Evolutionary conservation across 1,140 invertebrate species (phyloP).

Genomic region (Amyelois transitella): DNA sequence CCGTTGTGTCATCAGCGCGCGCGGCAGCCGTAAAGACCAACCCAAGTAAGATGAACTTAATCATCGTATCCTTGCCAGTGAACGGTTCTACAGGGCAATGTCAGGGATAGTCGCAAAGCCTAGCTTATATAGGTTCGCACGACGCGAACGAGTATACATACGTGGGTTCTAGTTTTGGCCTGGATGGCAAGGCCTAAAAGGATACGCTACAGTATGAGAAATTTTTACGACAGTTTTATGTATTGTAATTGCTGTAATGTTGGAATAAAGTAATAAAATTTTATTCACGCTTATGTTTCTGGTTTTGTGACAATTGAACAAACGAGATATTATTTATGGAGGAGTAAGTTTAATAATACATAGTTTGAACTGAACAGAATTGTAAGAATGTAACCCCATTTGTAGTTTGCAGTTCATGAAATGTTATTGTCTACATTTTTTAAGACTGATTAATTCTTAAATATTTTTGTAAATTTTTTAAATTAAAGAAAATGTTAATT

Average conservation of each 20-base stretch:
- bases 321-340: no score
- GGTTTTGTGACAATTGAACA: no score
- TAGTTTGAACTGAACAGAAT: no score
- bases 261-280: neutral
- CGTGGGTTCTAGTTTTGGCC: conserved; percentile 54
- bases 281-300: neutral
- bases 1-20: conserved; percentile 18
- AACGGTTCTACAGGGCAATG: conserved; percentile 46
- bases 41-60: conserved; percentile 31
- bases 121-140: conserved; percentile 63
- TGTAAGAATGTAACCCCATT: no score
- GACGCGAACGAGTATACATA: conserved; percentile 49
- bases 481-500: no score
- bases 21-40: conserved; percentile 20
- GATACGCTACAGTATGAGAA: conserved; percentile 28
- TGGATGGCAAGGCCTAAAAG: conserved; percentile 54
- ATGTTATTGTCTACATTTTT: no score
- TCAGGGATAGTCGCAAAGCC: conserved; percentile 53
- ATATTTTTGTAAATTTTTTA: no score
- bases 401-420: no score
- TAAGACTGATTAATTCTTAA: no score
- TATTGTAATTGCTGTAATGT: neutral
- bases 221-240: neutral
- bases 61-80: conserved; percentile 27
- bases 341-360: no score